Evolutionary conservation across 2,888 invertebrate species (phyloP).

Genomic region (Muscina levida): DNA sequence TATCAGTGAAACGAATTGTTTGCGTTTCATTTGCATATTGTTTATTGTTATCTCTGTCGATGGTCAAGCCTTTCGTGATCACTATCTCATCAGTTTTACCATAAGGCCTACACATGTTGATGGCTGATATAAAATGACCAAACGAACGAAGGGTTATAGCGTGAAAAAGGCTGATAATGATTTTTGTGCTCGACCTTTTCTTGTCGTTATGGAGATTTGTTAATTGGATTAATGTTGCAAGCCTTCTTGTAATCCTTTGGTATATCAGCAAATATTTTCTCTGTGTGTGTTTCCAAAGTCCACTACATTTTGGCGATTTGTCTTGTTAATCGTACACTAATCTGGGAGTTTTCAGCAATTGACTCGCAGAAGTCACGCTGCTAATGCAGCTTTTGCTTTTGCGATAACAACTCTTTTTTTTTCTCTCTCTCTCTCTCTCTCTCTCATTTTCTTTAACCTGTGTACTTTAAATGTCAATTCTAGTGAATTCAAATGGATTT

Average conservation of each 20-base stretch:
- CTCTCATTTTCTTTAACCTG: neutral
- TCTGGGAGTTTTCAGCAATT: slow-evolving; percentile 74
- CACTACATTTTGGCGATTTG: slow-evolving; percentile 40
- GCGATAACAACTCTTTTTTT: neutral
- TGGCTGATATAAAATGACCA: neutral
- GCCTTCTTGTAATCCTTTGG: slow-evolving; percentile 73
- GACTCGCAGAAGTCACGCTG: slow-evolving; percentile 68
- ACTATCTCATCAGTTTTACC: slow-evolving; percentile 25
- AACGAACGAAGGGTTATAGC: slow-evolving; percentile 19
- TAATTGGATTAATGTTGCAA: slow-evolving; percentile 76
- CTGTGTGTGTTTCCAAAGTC: slow-evolving; percentile 50
- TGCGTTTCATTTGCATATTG: slow-evolving; percentile 36
- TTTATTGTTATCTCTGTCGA: slow-evolving; percentile 11
- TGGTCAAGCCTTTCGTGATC: slow-evolving; percentile 42
- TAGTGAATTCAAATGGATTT: slow-evolving; percentile 58
- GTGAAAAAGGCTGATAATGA: neutral
- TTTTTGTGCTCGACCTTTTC: slow-evolving; percentile 10
- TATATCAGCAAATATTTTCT: slow-evolving; percentile 76
- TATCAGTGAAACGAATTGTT: slow-evolving; percentile 2
- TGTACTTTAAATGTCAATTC: slow-evolving; percentile 25
- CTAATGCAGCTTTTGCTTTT: neutral
- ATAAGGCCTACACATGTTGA: slow-evolving; percentile 7
- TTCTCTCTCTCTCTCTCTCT: neutral
- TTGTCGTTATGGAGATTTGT: slow-evolving; percentile 71
- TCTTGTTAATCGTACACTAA: slow-evolving; percentile 49